Conservation (phyloP, 2,113 vertebrate species). For the Platycercus adscitus region DNA sequence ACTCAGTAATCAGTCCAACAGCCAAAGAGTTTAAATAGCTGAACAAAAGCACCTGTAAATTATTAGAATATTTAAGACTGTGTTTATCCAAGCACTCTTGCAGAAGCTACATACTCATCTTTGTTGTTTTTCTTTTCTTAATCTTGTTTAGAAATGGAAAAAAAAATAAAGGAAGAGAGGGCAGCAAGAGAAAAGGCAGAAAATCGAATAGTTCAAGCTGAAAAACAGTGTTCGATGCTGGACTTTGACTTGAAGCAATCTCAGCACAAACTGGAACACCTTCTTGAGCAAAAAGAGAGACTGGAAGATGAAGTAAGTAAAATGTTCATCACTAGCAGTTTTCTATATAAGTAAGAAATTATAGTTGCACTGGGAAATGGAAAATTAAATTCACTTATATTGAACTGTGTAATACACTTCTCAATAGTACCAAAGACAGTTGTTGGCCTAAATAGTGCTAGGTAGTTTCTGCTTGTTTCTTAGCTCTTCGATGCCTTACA, state of each 20-base stretch:
- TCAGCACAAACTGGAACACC: slow-evolving; percentile 94
- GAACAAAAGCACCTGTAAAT: not conserved
- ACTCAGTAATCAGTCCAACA: not conserved
- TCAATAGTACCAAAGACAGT: not conserved
- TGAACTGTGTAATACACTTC: not conserved
- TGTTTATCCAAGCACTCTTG: not conserved
- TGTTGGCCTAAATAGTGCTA: not conserved
- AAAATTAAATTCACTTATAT: not conserved
- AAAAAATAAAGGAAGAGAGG: slow-evolving; percentile 93
- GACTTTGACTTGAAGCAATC: slow-evolving; percentile 98
- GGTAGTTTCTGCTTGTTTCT: not conserved
- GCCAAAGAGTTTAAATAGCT: not conserved
- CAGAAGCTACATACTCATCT: not conserved
- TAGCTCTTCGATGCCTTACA: not conserved
- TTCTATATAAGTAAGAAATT: not conserved
- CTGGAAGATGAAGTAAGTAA: slow-evolving; percentile 92
- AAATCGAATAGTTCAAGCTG: slow-evolving; percentile 91
- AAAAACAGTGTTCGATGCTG: slow-evolving; percentile 97
- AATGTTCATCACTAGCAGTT: not conserved
- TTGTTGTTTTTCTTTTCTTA: not conserved
- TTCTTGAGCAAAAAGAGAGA: slow-evolving; percentile 93
- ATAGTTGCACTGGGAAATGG: not conserved
- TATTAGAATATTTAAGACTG: not conserved
- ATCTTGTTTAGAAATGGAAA: slow-evolving; percentile 87
- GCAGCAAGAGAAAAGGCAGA: slow-evolving; percentile 90